phyloP scores from a whole-genome alignment of 1,140 invertebrate genomes.

The Melipona quadrifasciata region DNA sequence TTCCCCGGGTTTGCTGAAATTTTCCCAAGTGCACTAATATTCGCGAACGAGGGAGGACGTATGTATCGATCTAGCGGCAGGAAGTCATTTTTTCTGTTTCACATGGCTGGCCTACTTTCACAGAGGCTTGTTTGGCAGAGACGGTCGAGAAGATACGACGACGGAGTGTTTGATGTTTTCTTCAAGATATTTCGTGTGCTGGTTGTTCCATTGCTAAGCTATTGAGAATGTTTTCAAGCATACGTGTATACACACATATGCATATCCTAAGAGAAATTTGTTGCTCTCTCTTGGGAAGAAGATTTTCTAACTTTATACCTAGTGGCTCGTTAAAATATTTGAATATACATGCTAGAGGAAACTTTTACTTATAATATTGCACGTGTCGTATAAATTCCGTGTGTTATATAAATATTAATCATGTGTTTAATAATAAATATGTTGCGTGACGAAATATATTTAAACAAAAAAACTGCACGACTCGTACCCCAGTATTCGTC shows the following conservation, averaged over 20 bases:
- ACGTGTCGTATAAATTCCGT: too few species aligned
- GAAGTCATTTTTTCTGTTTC: background rate
- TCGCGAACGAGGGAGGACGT: background rate
- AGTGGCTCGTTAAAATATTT: too few species aligned
- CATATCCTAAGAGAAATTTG: too few species aligned
- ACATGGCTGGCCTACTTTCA: conserved; percentile 4
- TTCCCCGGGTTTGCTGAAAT: background rate
- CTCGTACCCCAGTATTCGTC: too few species aligned
- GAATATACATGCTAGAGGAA: too few species aligned
- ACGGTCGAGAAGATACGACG: background rate
- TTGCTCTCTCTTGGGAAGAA: too few species aligned
- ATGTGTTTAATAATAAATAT: too few species aligned
- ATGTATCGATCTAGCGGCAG: background rate
- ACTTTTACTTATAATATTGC: too few species aligned
- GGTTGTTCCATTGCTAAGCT: background rate
- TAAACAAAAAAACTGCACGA: too few species aligned
- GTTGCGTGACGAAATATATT: too few species aligned
- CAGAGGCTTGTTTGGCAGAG: background rate
- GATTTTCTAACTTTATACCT: too few species aligned
- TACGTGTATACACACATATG: background rate
- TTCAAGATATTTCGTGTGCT: background rate
- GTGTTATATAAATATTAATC: too few species aligned
- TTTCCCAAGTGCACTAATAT: background rate
- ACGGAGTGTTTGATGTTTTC: background rate
- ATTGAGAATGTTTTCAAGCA: background rate